Conservation (phyloP, 2,888 invertebrate species). For the Tetropium fuscum region DNA sequence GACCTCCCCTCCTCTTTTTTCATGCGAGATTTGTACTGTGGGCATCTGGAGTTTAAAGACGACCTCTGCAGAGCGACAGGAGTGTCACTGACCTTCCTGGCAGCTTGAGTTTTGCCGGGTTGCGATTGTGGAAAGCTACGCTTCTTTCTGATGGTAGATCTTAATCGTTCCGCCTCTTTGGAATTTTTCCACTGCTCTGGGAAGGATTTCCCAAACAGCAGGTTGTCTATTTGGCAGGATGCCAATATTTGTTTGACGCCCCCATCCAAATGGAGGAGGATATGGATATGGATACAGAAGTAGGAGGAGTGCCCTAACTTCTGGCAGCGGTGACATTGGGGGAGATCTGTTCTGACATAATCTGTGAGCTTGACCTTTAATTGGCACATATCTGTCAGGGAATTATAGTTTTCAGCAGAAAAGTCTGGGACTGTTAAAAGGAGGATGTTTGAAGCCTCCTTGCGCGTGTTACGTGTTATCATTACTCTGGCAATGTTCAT, state of each 20-base stretch:
- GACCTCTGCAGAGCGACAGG: neutral
- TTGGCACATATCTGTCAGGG: no score
- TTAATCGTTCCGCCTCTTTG: neutral
- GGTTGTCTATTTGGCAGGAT: conserved; percentile 24
- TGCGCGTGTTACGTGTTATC: no score
- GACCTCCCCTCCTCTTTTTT: conserved; percentile 4
- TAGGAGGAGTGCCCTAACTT: no score
- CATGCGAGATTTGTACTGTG: neutral
- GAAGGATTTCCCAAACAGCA: conserved; percentile 28
- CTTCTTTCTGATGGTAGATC: neutral
- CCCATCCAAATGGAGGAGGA: conserved; percentile 22
- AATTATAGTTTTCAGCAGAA: no score
- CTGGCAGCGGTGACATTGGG: no score
- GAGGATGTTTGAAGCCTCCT: no score
- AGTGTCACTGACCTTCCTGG: neutral
- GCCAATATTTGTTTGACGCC: conserved; percentile 28
- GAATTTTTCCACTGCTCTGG: neutral
- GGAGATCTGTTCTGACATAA: no score
- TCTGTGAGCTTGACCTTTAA: no score
- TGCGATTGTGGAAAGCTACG: neutral
- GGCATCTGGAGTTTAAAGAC: conserved; percentile 4
- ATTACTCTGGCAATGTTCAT: no score
- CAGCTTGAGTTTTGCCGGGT: neutral
- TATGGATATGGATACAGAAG: no score
- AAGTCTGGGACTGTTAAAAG: no score